phyloP scores from a whole-genome alignment of 2,888 invertebrate species.

The Esperia sulphurella region DNA sequence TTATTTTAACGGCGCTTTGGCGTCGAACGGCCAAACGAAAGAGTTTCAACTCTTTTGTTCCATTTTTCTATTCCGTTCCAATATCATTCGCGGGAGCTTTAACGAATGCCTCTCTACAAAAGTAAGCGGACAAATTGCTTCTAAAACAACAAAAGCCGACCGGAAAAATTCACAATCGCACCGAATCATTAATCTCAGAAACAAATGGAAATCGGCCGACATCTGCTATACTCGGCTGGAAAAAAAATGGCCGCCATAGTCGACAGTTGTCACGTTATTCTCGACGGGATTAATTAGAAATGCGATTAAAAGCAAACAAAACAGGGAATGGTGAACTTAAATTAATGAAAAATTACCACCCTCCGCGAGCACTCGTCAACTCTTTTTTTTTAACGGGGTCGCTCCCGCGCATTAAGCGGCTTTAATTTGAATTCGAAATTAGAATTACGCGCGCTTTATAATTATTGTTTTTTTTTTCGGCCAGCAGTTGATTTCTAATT shows the following conservation, averaged over 20 bases:
- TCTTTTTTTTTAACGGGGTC: constrained; percentile 76
- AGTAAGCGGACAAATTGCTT: constrained; percentile 79
- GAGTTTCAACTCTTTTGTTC: constrained; percentile 33
- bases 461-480: constrained; percentile 74
- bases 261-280: constrained; percentile 80
- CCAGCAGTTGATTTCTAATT: constrained; percentile 71
- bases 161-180: constrained; percentile 79
- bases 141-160: constrained; percentile 79
- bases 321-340: constrained; percentile 80
- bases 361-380: constrained; percentile 77
- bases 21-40: constrained; percentile 19
- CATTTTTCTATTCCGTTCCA: constrained; percentile 56
- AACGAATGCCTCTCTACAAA: constrained; percentile 74
- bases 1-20: constrained; percentile 4
- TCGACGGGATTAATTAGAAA: constrained; percentile 80
- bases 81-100: constrained; percentile 71
- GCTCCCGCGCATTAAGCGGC: constrained; percentile 80
- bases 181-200: constrained; percentile 80
- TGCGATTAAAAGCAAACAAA: constrained; percentile 80
- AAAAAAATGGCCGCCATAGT: constrained; percentile 75
- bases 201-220: constrained; percentile 79
- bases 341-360: constrained; percentile 81
- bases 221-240: constrained; percentile 73
- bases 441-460: constrained; percentile 80
- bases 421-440: constrained; percentile 80